Evolutionary conservation across 2,113 vertebrate species (phyloP).

Genomic region (Seriola rivoliana): DNA sequence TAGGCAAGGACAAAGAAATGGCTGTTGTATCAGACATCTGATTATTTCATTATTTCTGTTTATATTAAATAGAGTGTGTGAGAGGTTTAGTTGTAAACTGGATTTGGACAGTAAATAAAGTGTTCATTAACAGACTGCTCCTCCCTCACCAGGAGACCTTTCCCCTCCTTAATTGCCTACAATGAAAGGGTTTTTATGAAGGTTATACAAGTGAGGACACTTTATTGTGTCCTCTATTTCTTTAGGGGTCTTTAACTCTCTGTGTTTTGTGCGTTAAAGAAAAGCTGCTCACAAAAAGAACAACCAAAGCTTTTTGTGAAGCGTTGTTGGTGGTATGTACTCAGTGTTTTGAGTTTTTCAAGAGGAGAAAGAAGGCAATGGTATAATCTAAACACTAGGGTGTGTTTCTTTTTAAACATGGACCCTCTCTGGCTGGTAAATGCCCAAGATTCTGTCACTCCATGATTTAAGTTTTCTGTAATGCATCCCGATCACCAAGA

Average conservation of each 20-base stretch:
- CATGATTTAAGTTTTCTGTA: not conserved
- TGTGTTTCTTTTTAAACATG: too few relatives aligned
- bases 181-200: constrained; percentile 22
- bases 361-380: not conserved
- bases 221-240: constrained; percentile 10
- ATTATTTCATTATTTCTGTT: not conserved
- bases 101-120: not conserved
- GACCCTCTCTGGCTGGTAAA: not conserved
- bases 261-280: constrained; percentile 24
- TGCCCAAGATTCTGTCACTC: not conserved
- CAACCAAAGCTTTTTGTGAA: constrained; percentile 1
- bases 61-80: not conserved
- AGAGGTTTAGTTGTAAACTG: not conserved
- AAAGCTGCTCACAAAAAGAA: constrained; percentile 5
- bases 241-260: not conserved
- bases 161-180: constrained; percentile 29
- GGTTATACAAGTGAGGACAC: not conserved
- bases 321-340: not conserved
- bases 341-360: constrained; percentile 4
- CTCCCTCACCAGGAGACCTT: not conserved
- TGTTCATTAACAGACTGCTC: not conserved
- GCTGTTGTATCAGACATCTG: not conserved
- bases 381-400: too few relatives aligned
- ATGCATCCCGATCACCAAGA: not conserved
- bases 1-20: too few relatives aligned